Conservation (phyloP, 2,113 vertebrate species). For the Engraulis encrasicolus region DNA sequence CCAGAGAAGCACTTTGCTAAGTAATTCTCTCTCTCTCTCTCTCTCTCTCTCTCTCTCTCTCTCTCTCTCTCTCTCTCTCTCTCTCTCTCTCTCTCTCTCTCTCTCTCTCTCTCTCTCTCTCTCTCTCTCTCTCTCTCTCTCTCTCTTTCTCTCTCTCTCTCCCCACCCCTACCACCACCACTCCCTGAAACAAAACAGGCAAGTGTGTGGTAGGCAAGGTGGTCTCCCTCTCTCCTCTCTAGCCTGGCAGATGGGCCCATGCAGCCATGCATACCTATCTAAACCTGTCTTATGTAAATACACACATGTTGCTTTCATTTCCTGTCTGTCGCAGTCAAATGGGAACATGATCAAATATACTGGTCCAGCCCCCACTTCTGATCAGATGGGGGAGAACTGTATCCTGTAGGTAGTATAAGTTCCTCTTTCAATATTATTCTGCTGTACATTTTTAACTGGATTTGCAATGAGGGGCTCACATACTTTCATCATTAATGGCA, state of each 20-base stretch:
- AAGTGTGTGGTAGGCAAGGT: neutral
- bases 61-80: neutral
- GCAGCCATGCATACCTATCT: neutral
- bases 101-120: neutral
- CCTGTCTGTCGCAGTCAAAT: neutral
- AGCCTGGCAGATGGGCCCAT: neutral
- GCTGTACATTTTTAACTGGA: neutral
- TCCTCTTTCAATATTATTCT: neutral
- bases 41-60: neutral
- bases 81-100: neutral
- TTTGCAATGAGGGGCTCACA: neutral
- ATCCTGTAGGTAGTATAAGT: neutral
- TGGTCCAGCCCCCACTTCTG: neutral
- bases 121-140: neutral
- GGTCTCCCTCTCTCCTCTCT: neutral
- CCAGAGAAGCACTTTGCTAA: neutral
- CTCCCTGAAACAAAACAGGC: neutral
- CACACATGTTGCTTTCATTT: neutral
- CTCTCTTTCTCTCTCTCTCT: neutral
- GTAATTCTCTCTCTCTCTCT: neutral
- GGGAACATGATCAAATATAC: neutral
- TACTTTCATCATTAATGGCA: neutral
- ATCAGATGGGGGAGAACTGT: neutral
- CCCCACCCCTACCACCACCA: too few species aligned
- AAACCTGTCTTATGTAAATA: neutral